These are phyloP conservation scores for Halichondria panicea DNA, from an alignment of 37 sponge, comb jelly and placozoan genomes.

Conservation along the genomic window DNA sequence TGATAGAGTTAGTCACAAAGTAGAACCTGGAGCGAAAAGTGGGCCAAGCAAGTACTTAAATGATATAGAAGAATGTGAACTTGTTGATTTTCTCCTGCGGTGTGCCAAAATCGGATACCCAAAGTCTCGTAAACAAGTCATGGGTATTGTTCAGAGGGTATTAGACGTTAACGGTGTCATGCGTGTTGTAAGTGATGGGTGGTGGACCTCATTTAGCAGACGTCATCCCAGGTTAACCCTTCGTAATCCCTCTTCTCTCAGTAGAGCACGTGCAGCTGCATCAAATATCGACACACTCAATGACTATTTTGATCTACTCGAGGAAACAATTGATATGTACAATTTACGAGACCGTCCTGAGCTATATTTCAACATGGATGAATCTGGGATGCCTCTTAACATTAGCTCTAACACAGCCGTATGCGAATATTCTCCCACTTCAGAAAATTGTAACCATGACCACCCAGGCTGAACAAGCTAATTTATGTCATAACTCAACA, in stretches of 20 bases:
- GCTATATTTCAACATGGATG: conserved; percentile 40
- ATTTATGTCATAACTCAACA: too few relatives aligned
- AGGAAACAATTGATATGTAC: conserved; percentile 21
- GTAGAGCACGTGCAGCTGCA: conserved; percentile 6
- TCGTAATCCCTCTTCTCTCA: conserved; percentile 1
- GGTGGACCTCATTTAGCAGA: conserved; percentile 27
- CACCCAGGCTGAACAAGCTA: too few relatives aligned
- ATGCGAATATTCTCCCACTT: too few relatives aligned
- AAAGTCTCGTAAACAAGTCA: conserved; percentile 2
- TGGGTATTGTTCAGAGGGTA: conserved; percentile 12
- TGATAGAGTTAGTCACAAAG: neutral
- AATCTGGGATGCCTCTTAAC: conserved; percentile 32
- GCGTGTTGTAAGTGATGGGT: conserved; percentile 10
- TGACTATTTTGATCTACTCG: conserved; percentile 33
- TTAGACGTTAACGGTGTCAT: neutral
- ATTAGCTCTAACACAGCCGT: too few relatives aligned
- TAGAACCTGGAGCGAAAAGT: conserved; percentile 1
- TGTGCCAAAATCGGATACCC: conserved; percentile 7
- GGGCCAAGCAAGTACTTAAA: neutral
- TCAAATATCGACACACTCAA: conserved; percentile 11
- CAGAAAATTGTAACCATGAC: too few relatives aligned
- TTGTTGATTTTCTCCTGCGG: conserved; percentile 4
- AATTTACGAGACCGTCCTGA: conserved; percentile 22
- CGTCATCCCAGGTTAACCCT: conserved; percentile 15
- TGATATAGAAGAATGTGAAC: neutral